Base-by-base conservation (phyloP, 2,113 vertebrate species). In the Pogona vitticeps region DNA sequence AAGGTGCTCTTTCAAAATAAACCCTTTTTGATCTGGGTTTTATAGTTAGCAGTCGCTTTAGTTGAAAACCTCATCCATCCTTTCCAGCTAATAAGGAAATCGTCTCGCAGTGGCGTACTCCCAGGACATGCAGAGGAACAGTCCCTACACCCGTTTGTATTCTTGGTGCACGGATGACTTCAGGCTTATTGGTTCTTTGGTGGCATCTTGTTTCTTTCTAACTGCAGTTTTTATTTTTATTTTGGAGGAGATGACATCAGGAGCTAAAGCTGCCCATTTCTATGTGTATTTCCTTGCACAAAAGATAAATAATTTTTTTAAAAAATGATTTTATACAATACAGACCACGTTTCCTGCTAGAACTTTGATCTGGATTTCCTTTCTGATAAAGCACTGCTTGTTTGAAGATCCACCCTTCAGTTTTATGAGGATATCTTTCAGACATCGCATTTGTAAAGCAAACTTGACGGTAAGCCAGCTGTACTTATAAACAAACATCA, bases 401-500 rank as follows among this genome's bases (percentile, higher is more conserved):
- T 95, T 95, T 96, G 94, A 93, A 94, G 95, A 94, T 95, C 89
- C 88, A 94, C 92, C 84, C 85, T 85, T 95, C 92, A 91, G 89
- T 94, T 96, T 94, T 95, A 96, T 71, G 93, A 94, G 93, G 92
- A 90, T 95, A 91, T 96, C 95, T 96, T 92, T 94, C 90, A 93
- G 94, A 95, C 96, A 94, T 94, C 95, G 84, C 94, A 92, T 94
- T 93, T 94, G 91, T 95, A 95, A 96, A 97, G 96, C 94, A 95
- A 95, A 93, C 91, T 96, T 26, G 86, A 96, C 96, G 95, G 94
- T 94, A 96, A 94, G 96, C 95, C 97, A 97, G 96, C 96, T 97
- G 97, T 93, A 92, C 96, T 95, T 96, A 92, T 89, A 96, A 96
- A 97, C 94, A 96, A 97, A 96, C 96, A 96, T 97, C 96, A 95